Evolutionary conservation across 2,797 vertebrate genomes (phyloP), one percentile per base, ranked within the genome.

Genomic region (Channa striata): DNA sequence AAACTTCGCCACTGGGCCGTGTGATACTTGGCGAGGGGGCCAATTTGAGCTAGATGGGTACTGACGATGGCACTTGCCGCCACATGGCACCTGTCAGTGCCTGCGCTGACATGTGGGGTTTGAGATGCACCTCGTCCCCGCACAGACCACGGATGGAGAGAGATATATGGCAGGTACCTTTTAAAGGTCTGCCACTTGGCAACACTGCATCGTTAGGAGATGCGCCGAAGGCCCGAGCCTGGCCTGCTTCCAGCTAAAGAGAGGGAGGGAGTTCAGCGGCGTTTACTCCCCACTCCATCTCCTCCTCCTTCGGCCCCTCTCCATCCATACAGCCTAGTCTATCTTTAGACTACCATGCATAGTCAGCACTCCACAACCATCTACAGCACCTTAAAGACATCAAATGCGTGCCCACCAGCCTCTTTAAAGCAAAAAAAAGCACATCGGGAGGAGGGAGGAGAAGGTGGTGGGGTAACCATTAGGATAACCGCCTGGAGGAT

Each of bases 311-410:
- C n/a, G n/a, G 6, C 30, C 42, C 19, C 42, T 33, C 16, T 46
- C 58, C 62, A 64, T 56, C 54, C 37, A 72, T 66, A 68, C 68
- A 86, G 71, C 64, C 65, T 65, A 25, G 62, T 85, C 87, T 89
- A 85, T 91, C 84, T 92, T 91, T 89, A 79, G 84, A 83, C 72
- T 17, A 72, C 82, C 39, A 78, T 89, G 93, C 90, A 85, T 90
- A 90, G 90, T 94, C 91, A 94, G 92, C 93, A 91, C 63, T 92
- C 88, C 80, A 72, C 70, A 64, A 58, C 80, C 79, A 80, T 91
- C 86, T 83, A 4, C 25, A 30, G 25, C 6, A 89, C 89, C 92
- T 91, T 91, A 87, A 88, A 80, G 84, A 86, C 88, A 88, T 93
- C 85, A 93, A 91, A 91, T 71, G 79, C 23, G 65, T 80, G 88